These are phyloP conservation scores for Cantharis rufa DNA, from an alignment of 2,888 invertebrate genomes.

Conservation along the genomic window DNA sequence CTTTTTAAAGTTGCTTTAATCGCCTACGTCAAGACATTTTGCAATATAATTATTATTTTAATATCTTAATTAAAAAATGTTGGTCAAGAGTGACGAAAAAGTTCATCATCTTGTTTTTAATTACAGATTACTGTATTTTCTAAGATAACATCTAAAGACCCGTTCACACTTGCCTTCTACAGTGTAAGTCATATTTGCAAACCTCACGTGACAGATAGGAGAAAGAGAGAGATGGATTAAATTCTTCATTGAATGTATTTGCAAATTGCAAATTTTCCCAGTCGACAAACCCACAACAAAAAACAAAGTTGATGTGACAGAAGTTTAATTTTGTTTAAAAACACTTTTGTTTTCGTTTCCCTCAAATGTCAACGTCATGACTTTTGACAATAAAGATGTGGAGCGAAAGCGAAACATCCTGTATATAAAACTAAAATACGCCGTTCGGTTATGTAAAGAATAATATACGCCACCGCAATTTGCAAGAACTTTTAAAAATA, in stretches of 20 bases:
- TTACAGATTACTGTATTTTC: background rate
- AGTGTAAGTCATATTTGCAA: background rate
- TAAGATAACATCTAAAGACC: background rate
- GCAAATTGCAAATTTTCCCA: background rate
- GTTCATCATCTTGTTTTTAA: background rate
- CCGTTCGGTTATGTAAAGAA: background rate
- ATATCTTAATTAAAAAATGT: background rate
- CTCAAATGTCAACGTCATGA: background rate
- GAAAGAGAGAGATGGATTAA: too few relatives aligned
- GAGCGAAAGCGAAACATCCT: background rate
- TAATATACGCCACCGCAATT: background rate
- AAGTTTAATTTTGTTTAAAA: background rate
- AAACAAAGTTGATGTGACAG: background rate
- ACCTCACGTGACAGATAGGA: background rate
- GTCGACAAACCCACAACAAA: background rate
- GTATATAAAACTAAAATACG: background rate
- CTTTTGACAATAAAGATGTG: background rate
- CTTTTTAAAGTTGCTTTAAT: background rate
- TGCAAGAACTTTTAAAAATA: background rate
- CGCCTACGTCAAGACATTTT: background rate
- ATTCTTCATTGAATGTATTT: too few relatives aligned
- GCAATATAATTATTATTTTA: background rate
- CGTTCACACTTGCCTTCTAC: background rate
- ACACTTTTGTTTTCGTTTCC: background rate
- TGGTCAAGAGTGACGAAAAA: background rate